Percentiles rank a stretch among this genome's conserved stretches.
These are phyloP conservation scores for Anadara kagoshimensis DNA, from an alignment of 1,140 invertebrate species.

Conservation along the genomic window DNA sequence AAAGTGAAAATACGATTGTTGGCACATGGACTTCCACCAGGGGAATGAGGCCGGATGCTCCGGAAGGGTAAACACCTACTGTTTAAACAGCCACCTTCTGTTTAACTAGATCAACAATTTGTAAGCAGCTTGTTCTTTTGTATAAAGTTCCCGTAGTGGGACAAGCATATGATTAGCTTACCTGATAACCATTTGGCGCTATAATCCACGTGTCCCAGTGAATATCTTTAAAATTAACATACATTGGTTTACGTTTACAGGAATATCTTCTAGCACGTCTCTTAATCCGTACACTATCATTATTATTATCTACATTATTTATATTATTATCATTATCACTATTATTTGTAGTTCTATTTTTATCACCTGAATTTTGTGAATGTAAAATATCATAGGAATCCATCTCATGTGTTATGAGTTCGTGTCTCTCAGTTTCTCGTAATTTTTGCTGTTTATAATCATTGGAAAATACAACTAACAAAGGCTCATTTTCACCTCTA, in stretches of 20 bases:
- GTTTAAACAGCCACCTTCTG: too few relatives aligned
- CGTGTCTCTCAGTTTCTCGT: constrained; percentile 49
- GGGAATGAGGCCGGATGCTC: too few relatives aligned
- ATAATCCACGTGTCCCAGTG: constrained; percentile 99
- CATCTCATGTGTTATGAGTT: constrained; percentile 54
- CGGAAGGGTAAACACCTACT: too few relatives aligned
- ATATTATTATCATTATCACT: constrained; percentile 20
- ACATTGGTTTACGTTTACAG: constrained; percentile 89
- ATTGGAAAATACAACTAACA: constrained; percentile 64
- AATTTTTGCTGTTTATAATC: constrained; percentile 47
- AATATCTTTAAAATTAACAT: constrained; percentile 95
- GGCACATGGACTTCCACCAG: too few relatives aligned
- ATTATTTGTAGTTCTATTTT: not conserved
- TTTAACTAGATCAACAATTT: too few relatives aligned
- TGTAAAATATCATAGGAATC: constrained; percentile 18
- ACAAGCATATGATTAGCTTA: constrained; percentile 26
- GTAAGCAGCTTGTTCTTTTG: too few relatives aligned
- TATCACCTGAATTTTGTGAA: constrained; percentile 4
- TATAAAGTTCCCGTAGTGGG: too few relatives aligned
- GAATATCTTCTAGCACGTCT: constrained; percentile 32
- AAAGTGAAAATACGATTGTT: too few relatives aligned
- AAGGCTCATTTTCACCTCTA: constrained; percentile 56
- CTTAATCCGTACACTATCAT: constrained; percentile 22
- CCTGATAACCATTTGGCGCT: constrained; percentile 93
- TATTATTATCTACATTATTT: constrained; percentile 3